Evolutionary conservation across 2,797 vertebrate genomes (phyloP).

Genomic region (Perdix hodgsoniae): DNA sequence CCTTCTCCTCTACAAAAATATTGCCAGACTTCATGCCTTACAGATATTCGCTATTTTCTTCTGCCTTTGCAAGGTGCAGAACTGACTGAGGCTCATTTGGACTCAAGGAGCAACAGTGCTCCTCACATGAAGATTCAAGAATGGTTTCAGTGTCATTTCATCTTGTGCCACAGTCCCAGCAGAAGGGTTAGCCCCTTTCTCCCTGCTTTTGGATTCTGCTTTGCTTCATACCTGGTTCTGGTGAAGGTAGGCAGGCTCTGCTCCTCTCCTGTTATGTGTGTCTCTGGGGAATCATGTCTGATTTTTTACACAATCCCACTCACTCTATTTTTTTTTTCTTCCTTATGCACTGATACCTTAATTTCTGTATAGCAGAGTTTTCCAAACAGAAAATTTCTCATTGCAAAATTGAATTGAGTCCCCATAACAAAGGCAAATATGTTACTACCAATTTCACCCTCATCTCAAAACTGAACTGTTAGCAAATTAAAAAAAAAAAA

Average conservation of each 20-base stretch:
- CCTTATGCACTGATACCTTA: neutral
- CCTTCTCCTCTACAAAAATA: neutral
- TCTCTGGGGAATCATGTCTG: neutral
- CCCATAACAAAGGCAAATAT: neutral
- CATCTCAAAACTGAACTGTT: neutral
- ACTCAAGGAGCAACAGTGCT: neutral
- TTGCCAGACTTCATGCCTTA: neutral
- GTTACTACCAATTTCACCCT: neutral
- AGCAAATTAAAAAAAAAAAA: neutral
- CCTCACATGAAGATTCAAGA: neutral
- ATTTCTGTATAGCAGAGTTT: neutral
- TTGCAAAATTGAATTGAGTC: neutral
- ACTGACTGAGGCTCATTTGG: rapidly evolving
- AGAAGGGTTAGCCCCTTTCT: neutral
- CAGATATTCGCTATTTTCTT: neutral
- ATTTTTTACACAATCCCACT: neutral
- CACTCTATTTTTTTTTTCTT: neutral
- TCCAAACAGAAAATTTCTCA: neutral
- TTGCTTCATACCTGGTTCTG: neutral
- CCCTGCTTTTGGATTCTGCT: neutral
- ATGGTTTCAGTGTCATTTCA: neutral
- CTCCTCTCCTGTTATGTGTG: rapidly evolving
- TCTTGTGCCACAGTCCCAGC: rapidly evolving
- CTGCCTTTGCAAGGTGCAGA: neutral
- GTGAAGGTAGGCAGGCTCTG: neutral